These are phyloP conservation scores for Bucco capensis DNA, from an alignment of 2,113 vertebrate species.

Conservation along the genomic window DNA sequence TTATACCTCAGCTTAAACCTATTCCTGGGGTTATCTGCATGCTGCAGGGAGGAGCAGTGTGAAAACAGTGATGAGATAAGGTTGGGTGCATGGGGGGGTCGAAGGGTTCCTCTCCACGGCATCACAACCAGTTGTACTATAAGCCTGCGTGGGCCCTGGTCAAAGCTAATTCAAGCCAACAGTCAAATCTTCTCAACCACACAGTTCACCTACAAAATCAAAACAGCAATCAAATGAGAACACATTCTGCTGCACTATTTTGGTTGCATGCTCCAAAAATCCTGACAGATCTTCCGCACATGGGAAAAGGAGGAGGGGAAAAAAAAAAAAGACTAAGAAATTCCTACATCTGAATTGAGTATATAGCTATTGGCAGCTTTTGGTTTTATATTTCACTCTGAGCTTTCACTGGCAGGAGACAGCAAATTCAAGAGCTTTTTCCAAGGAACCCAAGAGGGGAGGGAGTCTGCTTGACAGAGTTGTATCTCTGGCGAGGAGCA, in stretches of 20 bases:
- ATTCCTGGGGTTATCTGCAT: background rate
- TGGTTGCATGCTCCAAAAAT: background rate
- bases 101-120: background rate
- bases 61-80: background rate
- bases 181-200: background rate
- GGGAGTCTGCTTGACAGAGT: constrained; percentile 60
- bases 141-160: background rate
- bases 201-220: background rate
- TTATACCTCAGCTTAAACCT: background rate
- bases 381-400: constrained; percentile 54
- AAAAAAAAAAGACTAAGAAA: background rate
- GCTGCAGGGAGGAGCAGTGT: background rate
- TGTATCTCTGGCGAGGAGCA: constrained; percentile 63
- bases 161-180: background rate
- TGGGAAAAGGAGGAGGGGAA: background rate
- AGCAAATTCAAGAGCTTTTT: constrained; percentile 50
- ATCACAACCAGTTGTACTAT: background rate
- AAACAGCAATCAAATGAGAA: background rate
- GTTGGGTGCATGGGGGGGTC: background rate
- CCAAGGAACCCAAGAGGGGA: constrained; percentile 45
- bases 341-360: constrained; percentile 67
- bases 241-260: background rate
- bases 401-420: constrained; percentile 64
- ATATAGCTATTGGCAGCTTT: constrained; percentile 64
- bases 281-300: constrained; percentile 37